Evolutionary conservation across 2,888 invertebrate species (phyloP).

Genomic region (Druceiella hillmani): DNA sequence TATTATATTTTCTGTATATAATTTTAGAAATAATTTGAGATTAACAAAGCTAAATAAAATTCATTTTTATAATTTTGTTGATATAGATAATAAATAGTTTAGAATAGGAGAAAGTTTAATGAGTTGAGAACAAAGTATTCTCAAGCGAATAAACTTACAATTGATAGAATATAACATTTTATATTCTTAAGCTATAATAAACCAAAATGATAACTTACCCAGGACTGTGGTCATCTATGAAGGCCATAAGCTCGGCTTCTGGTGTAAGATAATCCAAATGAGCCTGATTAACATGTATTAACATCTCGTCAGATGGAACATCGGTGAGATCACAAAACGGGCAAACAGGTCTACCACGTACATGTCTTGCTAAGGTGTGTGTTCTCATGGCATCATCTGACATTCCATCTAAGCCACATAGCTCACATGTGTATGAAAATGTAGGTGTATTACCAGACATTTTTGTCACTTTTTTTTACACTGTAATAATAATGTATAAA

Average conservation of each 20-base stretch:
- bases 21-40: no score
- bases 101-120: background rate
- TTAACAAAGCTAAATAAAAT: no score
- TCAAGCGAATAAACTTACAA: no score
- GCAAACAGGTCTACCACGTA: slow-evolving; percentile 72
- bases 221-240: slow-evolving; percentile 68
- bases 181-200: no score
- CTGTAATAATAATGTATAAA: background rate
- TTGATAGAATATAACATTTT: no score
- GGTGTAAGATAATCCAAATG: slow-evolving; percentile 80
- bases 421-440: slow-evolving; percentile 64
- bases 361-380: slow-evolving; percentile 73
- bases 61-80: no score
- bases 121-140: no score
- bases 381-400: slow-evolving; percentile 73
- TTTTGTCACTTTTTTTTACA: background rate
- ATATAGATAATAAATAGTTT: no score
- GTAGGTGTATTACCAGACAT: slow-evolving; percentile 41
- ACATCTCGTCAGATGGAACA: slow-evolving; percentile 67
- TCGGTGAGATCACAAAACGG: slow-evolving; percentile 77
- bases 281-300: slow-evolving; percentile 77
- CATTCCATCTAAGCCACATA: slow-evolving; percentile 78
- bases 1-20: no score
- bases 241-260: slow-evolving; percentile 69
- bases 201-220: slow-evolving; percentile 37